These are phyloP conservation scores for Prunella himalayana DNA, from an alignment of 2,113 vertebrate genomes.

Conservation along the genomic window DNA sequence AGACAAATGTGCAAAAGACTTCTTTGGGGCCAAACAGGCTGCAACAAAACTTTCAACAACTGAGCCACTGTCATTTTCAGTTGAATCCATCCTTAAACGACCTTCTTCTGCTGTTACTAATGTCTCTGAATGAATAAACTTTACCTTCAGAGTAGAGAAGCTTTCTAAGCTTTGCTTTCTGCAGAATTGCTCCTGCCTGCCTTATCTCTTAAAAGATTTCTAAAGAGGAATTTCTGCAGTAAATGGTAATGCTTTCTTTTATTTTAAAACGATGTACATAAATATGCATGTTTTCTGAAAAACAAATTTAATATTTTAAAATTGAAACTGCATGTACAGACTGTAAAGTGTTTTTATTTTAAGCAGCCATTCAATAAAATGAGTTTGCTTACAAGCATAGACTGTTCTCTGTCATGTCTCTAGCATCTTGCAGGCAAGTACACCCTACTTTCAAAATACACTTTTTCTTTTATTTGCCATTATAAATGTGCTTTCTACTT, in stretches of 20 bases:
- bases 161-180: conserved; percentile 22
- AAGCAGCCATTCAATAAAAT: conserved; percentile 58
- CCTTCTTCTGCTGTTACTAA: conserved; percentile 80
- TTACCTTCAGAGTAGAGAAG: not conserved
- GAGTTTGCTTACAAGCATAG: not conserved
- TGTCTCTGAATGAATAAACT: conserved; percentile 75
- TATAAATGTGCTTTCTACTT: not conserved
- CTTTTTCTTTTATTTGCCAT: not conserved
- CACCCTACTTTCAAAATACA: not conserved
- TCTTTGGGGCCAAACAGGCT: conserved; percentile 77
- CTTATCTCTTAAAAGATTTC: conserved; percentile 19
- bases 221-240: conserved; percentile 52
- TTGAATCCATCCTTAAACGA: conserved; percentile 93
- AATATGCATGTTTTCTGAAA: conserved; percentile 67
- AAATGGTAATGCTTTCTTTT: conserved; percentile 36
- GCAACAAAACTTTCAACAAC: conserved; percentile 78
- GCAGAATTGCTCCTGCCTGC: not conserved
- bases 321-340: conserved; percentile 26
- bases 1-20: conserved; percentile 82
- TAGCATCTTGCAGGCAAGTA: not conserved
- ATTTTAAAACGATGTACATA: conserved; percentile 25
- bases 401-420: not conserved
- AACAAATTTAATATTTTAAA: conserved; percentile 59
- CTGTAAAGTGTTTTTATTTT: conserved; percentile 41
- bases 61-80: conserved; percentile 92